Evolutionary conservation across 2,797 vertebrate genomes (phyloP), one percentile per base, ranked within the genome.

Genomic region (Buphagus erythrorhynchus): DNA sequence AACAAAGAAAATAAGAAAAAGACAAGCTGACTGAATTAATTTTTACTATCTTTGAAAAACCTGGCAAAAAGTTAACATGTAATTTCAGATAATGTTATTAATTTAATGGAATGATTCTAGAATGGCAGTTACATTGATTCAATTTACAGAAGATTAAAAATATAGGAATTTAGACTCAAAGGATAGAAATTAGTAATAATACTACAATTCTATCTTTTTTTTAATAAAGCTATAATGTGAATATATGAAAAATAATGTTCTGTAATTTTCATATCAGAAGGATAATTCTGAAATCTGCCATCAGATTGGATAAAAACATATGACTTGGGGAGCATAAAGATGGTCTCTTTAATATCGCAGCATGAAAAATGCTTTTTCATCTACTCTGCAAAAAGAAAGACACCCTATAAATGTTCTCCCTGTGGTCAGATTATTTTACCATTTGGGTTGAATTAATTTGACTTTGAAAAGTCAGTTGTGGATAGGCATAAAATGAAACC

Each of bases 41-140:
- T 93, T 84, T 33, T 65, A 78, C 16, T 55, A 38, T 85, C 48
- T 72, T 57, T 38, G 45, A 38, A 86, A 92, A 72, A 79, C 15
- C 31, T 79, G 58, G 86, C 36, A 89, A 86, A 93, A 88, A 48
- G 19, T 21, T 15, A 21, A 65, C 49, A 65, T 40, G n/a, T 51
- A 71, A 80, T 68, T 91, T 90, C 72, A 88, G 58, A 71, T 91
- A 94, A 88, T 51, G 33, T 10, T 66, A 88, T 86, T 88, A 83
- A 90, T 91, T 88, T 88, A 86, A 84, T 49, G 62, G 66, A 86
- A 74, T 81, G 3, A 21, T 61, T 81, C 55, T 63, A 66, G 57
- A 92, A 86, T 49, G 45, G 48, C 11, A 52, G 28, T 59, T 86
- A 79, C 21, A 90, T 61, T 76, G 86, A 79, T 86, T 73, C 48